phyloP scores from a whole-genome alignment of 2,888 invertebrate genomes.

The Pollenia griseotomentosa region DNA sequence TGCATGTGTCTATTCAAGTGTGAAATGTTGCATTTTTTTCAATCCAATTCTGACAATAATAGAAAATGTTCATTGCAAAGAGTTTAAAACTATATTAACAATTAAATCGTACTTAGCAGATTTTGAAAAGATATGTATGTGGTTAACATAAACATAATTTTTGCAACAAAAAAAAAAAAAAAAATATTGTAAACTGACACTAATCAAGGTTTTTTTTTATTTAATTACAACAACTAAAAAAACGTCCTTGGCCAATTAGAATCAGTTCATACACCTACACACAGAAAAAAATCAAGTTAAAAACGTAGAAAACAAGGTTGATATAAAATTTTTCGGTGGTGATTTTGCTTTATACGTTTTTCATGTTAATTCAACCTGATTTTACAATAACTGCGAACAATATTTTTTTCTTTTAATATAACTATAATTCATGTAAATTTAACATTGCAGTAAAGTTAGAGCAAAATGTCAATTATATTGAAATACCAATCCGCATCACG shows the following conservation, averaged over 20 bases:
- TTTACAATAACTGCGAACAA: no score
- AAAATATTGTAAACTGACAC: not conserved
- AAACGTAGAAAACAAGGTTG: no score
- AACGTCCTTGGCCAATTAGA: constrained; percentile 11
- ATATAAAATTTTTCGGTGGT: no score
- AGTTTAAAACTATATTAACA: constrained; percentile 24
- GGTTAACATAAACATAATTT: not conserved
- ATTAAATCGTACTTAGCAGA: constrained; percentile 29
- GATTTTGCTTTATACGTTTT: no score
- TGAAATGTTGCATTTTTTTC: constrained; percentile 56
- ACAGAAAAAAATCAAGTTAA: no score
- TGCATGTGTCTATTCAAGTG: constrained; percentile 63
- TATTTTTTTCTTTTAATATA: no score
- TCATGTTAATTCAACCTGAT: no score
- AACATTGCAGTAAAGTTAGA: no score
- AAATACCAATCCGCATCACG: no score
- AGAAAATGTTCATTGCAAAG: not conserved
- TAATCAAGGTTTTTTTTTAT: constrained; percentile 38
- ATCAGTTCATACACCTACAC: not conserved
- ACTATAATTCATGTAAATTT: no score
- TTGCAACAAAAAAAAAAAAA: constrained; percentile 1
- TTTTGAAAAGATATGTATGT: constrained; percentile 19
- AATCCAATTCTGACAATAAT: constrained; percentile 15
- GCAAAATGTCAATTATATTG: no score
- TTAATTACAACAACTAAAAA: not conserved